Conservation (phyloP, 2,113 vertebrate genomes). For the Bettongia penicillata region DNA sequence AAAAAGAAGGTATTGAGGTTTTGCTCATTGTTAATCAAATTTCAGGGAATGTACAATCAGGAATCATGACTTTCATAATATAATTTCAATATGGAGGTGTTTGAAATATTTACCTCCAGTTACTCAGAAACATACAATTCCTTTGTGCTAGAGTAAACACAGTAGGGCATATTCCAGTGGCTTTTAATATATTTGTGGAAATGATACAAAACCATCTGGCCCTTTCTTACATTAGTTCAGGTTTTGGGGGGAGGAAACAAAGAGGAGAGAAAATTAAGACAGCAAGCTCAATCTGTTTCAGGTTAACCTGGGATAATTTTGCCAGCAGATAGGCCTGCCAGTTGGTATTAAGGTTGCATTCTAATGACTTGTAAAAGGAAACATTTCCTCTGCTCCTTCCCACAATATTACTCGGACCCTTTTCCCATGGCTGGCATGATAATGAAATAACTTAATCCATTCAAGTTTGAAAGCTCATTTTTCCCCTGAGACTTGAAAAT, state of each 20-base stretch:
- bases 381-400: no score
- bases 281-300: background rate
- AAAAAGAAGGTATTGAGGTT: background rate
- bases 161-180: background rate
- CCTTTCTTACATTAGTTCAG: background rate
- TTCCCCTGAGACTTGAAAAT: background rate
- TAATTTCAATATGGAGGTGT: background rate
- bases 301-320: fast-evolving
- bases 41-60: background rate
- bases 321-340: fast-evolving
- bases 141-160: background rate
- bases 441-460: background rate
- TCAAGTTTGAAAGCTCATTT: background rate
- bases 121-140: background rate
- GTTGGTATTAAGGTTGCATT: background rate
- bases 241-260: background rate
- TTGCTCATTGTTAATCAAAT: background rate
- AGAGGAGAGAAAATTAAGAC: background rate
- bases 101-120: background rate
- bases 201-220: fast-evolving
- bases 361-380: background rate
- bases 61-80: fast-evolving
- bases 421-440: background rate
- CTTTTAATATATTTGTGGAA: background rate
- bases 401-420: background rate